Evolutionary conservation across 1,140 invertebrate species (phyloP), one percentile per base, ranked within the genome.

Genomic region (Heliconius hermathena): DNA sequence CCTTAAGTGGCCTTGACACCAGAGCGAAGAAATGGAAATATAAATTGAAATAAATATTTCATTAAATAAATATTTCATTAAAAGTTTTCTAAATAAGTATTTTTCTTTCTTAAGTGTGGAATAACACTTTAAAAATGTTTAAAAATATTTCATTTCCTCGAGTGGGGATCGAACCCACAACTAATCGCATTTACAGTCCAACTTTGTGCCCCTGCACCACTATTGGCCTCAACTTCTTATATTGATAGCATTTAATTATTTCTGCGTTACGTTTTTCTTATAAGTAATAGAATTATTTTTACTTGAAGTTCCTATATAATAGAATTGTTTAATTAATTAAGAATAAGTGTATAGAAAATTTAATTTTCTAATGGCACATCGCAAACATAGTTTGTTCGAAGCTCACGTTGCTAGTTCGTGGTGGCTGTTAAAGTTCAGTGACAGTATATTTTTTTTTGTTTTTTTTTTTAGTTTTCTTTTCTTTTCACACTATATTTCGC

Each of bases 291-390:
- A 66, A 66, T 66, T 5, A 4, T 66, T 52, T 52, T 20, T 66
- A 66, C 26, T 66, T 26, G 3, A 66, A 22, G 54, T 57, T 22
- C 20, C 8, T 57, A 57, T 22, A 66, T 8, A 13, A 29, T 16
- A 26, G 8, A 20, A 66, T 66, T 5, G 22, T 66, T 66, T 60
- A 60, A 76, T 66, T 66, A 66, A 41, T 76, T 76, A 36, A 66
- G 6, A 18, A 76, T 13, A 60, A 66, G 54, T 49, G 29, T 76
- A 66, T 46, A 66, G 38, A 57, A n/a, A 66, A 76, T 38, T 66
- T 66, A 76, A 76, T 76, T 76, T 76, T 76, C 74, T 76, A 76
- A 76, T 76, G 74, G 71, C 71, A n/a, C 22, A 4, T 16, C 60
- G 60, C 60, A 66, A 66, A 66, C 60, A 26, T 29, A 13, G 60